Evolutionary conservation across 2,797 vertebrate species (phyloP).

Genomic region (Champsocephalus esox): DNA sequence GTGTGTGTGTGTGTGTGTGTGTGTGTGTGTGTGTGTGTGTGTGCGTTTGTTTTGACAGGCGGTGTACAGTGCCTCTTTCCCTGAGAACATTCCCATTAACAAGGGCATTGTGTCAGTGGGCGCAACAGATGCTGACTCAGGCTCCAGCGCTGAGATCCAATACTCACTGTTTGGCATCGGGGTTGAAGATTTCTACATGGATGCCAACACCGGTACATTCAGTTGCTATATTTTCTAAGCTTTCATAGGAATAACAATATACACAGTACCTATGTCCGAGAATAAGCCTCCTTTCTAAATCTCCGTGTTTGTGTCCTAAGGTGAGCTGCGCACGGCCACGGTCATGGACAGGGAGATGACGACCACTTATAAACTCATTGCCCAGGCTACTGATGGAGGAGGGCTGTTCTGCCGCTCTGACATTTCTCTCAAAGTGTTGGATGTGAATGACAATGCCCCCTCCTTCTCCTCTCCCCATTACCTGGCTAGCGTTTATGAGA

Average conservation of each 20-base stretch:
- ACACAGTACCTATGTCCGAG: not conserved
- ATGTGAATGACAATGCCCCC: constrained; percentile 96
- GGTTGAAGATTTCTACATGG: constrained; percentile 95
- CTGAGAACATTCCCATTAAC: constrained; percentile 90
- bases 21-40: constrained; percentile 14
- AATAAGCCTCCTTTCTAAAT: not conserved
- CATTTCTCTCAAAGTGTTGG: constrained; percentile 90
- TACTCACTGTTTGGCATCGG: constrained; percentile 93
- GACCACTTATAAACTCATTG: constrained; percentile 87
- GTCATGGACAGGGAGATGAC: constrained; percentile 91
- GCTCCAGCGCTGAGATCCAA: constrained; percentile 93
- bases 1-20: no score
- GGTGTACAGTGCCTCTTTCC: constrained; percentile 88
- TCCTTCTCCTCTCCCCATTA: constrained; percentile 90
- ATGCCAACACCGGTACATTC: constrained; percentile 90
- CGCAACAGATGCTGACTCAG: constrained; percentile 93
- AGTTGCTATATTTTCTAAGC: not conserved
- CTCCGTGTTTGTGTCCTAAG: constrained; percentile 74
- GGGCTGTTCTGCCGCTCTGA: constrained; percentile 93
- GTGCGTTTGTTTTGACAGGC: constrained; percentile 78
- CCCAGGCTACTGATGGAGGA: constrained; percentile 94
- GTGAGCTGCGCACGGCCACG: constrained; percentile 91
- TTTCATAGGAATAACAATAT: not conserved
- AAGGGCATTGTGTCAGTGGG: constrained; percentile 91
- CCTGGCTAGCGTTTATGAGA: constrained; percentile 93